Evolutionary conservation across 2,888 invertebrate species (phyloP), one percentile per base, ranked within the genome.

Genomic region (Megalurothrips usitatus): DNA sequence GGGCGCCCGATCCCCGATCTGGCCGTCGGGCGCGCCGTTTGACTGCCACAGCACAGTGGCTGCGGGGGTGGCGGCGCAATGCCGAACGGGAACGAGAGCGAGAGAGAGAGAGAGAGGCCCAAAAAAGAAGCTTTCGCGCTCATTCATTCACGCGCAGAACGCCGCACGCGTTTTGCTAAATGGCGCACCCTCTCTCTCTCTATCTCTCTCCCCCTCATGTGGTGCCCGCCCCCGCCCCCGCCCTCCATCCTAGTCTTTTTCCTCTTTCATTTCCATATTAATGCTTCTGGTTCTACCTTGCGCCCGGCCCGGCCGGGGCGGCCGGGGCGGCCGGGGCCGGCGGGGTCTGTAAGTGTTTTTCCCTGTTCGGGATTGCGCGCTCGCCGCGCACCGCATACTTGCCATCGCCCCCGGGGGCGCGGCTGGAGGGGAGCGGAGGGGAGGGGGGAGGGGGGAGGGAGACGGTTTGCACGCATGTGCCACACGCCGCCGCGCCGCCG

Each of bases 361-460:
- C 68, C 68, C 68, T 75, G 68, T 75, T 75, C 68, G 68, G 68
- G 68, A 75, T 75, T 75, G 68, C 68, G 68, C 68, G 12, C 68
- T 43, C 34, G 6, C 34, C 34, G 34, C 34, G 34, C 34, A 43
- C 34, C 34, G 34, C 34, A 43, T 43, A 43, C 34, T 43, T 43
- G 34, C 34, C 34, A 43, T 43, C 34, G 34, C 34, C 34, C 34
- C 34, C 3, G 34, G 34, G 34, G 34, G 34, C 14, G 17, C 14
- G 58, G 58, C 14, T 17, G 6, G 58, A 17, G 19, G 58, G 58
- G 6, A 6, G 58, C 14, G 19, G 58, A 11, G 14, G 58, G 58
- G 34, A 6, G 34, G 34, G 34, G 6, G 34, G 34, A 6, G 34
- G 34, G 58, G 58, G 17, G 58, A 0, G 14, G 6, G 52, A 52